Percentiles rank a stretch among this genome's conserved stretches.
Conservation (phyloP, 2,888 invertebrate genomes). For the Drosophila mulleri region DNA sequence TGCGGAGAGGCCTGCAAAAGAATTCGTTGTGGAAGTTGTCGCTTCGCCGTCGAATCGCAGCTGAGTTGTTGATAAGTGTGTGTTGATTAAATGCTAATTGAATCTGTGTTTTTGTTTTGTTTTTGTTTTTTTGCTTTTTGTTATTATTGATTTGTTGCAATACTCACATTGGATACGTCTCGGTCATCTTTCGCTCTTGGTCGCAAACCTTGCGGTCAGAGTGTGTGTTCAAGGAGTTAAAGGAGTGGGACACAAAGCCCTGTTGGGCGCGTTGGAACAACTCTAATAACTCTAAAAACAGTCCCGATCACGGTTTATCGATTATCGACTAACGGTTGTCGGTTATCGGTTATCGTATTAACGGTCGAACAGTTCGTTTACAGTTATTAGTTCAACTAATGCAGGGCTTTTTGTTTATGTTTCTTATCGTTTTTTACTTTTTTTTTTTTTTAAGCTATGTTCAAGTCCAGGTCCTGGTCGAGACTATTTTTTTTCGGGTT, state of each 20-base stretch:
- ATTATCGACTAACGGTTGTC: conserved; percentile 11
- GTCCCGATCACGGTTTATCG: conserved; percentile 45
- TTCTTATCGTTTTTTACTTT: neutral
- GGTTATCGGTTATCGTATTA: conserved; percentile 18
- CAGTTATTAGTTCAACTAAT: conserved; percentile 27
- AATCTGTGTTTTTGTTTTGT: conserved; percentile 18
- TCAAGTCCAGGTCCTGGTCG: conserved; percentile 36
- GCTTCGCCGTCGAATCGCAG: conserved; percentile 1
- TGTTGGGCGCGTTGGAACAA: conserved; percentile 64
- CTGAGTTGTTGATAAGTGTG: conserved; percentile 8
- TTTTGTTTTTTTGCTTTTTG: conserved; percentile 18
- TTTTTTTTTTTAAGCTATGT: conserved; percentile 24
- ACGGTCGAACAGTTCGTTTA: conserved; percentile 26
- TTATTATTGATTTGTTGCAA: conserved; percentile 63
- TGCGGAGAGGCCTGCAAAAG: conserved; percentile 2
- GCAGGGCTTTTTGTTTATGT: too few relatives aligned
- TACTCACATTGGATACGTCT: conserved; percentile 77
- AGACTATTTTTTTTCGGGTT: conserved; percentile 51
- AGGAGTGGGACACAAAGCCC: conserved; percentile 64
- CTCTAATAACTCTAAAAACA: conserved; percentile 66
- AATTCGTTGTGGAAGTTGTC: conserved; percentile 17
- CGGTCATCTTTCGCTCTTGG: conserved; percentile 68
- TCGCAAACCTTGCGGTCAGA: conserved; percentile 67
- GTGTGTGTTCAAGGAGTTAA: conserved; percentile 67
- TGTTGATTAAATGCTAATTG: conserved; percentile 49